A percentile compares a stretch with the other conserved stretches of the same genome.
phyloP scores from a whole-genome alignment of 2,888 invertebrate species.

The Unio pictorum region DNA sequence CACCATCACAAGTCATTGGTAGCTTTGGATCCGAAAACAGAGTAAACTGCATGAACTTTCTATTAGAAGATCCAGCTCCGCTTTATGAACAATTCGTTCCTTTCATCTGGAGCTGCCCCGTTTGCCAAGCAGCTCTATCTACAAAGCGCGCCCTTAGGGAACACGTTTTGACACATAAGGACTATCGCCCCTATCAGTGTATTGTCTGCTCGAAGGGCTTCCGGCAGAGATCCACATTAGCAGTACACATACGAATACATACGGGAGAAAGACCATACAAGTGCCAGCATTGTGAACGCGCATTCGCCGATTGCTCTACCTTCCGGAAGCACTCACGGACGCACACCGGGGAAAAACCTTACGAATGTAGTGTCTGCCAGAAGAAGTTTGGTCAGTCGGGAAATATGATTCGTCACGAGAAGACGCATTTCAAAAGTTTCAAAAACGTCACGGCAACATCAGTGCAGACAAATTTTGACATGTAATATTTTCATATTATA shows the following conservation, averaged over 20 bases:
- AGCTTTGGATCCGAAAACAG: too few relatives aligned
- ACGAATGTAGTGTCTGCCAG: slow-evolving; percentile 40
- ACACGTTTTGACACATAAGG: slow-evolving; percentile 34
- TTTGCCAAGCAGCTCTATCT: slow-evolving; percentile 14
- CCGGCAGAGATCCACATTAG: slow-evolving; percentile 43
- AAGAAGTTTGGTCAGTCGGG: slow-evolving; percentile 49
- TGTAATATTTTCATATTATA: too few relatives aligned
- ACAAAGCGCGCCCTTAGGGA: slow-evolving; percentile 15
- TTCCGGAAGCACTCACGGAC: slow-evolving; percentile 42
- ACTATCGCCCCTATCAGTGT: slow-evolving; percentile 33
- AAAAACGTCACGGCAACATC: too few relatives aligned
- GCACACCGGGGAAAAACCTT: slow-evolving; percentile 48
- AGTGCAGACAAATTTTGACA: too few relatives aligned
- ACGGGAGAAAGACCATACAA: slow-evolving; percentile 45
- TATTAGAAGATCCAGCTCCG: too few relatives aligned
- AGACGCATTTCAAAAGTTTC: slow-evolving; percentile 19
- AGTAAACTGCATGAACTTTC: too few relatives aligned
- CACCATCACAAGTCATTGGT: too few relatives aligned
- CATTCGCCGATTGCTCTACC: slow-evolving; percentile 45
- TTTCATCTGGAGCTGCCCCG: slow-evolving; percentile 2
- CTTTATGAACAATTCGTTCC: not conserved
- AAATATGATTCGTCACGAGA: slow-evolving; percentile 46
- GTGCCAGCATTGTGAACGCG: slow-evolving; percentile 36
- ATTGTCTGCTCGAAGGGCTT: slow-evolving; percentile 38
- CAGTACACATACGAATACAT: slow-evolving; percentile 43